phyloP scores from a whole-genome alignment of 2,113 vertebrate species.

The Cyanoderma ruficeps region DNA sequence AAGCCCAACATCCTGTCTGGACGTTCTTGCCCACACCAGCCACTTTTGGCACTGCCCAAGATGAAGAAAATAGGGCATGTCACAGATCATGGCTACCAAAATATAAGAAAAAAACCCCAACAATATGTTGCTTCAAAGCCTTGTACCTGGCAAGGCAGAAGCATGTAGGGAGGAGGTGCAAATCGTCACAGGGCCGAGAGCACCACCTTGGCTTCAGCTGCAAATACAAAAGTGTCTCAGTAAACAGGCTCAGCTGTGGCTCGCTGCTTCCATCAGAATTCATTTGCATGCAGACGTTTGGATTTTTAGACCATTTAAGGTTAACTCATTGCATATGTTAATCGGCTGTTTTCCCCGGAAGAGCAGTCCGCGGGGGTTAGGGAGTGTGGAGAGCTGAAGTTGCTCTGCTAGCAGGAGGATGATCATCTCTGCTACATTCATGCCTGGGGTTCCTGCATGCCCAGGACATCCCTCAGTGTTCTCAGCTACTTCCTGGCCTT shows the following conservation, averaged over 20 bases:
- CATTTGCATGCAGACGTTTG: slow-evolving; percentile 11
- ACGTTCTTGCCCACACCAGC: background rate
- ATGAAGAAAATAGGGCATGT: background rate
- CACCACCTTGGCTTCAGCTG: background rate
- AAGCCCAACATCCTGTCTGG: background rate
- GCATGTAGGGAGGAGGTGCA: background rate
- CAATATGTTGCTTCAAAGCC: background rate
- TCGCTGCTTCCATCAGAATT: background rate
- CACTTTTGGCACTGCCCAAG: background rate
- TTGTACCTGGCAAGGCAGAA: background rate
- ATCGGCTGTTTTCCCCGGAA: background rate
- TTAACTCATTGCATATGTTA: slow-evolving; percentile 41
- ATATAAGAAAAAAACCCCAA: background rate
- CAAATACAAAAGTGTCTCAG: background rate
- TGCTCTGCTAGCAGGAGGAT: background rate
- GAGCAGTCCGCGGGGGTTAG: background rate
- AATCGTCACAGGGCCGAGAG: background rate
- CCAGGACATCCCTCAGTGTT: background rate
- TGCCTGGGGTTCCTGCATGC: background rate
- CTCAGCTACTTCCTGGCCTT: background rate
- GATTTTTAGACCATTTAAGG: slow-evolving; percentile 53
- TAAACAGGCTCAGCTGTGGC: background rate
- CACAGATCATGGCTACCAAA: background rate
- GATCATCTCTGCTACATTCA: background rate
- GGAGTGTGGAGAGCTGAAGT: background rate